Evolutionary conservation across 2,888 invertebrate genomes (phyloP), one percentile per base, ranked within the genome.

Genomic region (Agrotis ipsilon): DNA sequence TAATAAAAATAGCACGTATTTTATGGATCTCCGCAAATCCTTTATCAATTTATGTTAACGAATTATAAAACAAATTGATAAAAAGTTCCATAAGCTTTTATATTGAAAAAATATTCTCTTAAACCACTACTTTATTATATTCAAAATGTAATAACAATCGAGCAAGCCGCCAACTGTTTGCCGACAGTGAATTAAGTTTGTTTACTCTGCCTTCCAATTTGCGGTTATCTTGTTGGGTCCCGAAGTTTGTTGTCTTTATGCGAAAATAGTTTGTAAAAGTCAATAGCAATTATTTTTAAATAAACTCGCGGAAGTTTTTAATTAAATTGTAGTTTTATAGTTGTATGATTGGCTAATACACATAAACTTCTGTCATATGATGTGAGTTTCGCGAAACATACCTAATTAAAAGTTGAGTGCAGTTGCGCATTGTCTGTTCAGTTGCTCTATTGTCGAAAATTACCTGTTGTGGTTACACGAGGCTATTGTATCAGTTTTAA

Each of bases 141-240:
- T 72, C 64, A 81, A 81, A 78, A 81, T 67, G 45, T 71, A 63
- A 71, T 66, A 69, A 67, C 68, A 66, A 72, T 72, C 61, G 63
- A 62, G 72, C 74, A 68, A 63, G 73, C 68, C 63, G 51, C 75
- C 72, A 61, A 79, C 58, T 78, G 75, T 75, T 79, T 78, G 72
- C 80, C 58, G 54, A 77, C 70, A 81, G 65, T 84, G 62, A 83
- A 82, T 81, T 76, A 82, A 81, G 72, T 81, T 77, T 71, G 83
- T 75, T 75, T 81, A 78, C 74, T 70, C 78, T 77, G 66, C 55
- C 65, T 75, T 80, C 72, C 80, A 84, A 78, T 84, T 81, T 81
- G 72, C 81, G 75, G 72, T 62, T 84, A 82, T 80, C 80, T 80
- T 77, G 69, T 79, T 80, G 71, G 51, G 59, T 60, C 61, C 64